Evolutionary conservation across 2,888 invertebrate genomes (phyloP).

Genomic region (Furcula furcula): DNA sequence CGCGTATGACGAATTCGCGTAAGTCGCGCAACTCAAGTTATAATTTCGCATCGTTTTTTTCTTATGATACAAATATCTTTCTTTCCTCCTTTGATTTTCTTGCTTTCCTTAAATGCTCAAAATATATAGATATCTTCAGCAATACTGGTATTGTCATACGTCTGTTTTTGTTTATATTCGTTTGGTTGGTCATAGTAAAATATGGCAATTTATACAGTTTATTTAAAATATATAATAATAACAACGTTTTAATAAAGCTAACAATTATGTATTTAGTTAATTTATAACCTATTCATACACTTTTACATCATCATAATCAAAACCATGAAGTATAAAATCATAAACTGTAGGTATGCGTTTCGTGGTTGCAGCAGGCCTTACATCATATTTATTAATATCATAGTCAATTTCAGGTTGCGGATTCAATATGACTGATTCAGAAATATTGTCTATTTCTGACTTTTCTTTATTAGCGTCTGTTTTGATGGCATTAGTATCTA

Average conservation of each 20-base stretch:
- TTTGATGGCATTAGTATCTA: background rate
- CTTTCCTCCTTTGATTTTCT: no score
- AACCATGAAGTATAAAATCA: constrained; percentile 14
- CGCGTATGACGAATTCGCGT: no score
- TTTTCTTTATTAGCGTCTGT: background rate
- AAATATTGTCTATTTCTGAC: background rate
- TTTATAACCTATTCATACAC: constrained; percentile 13
- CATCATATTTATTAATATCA: constrained; percentile 14
- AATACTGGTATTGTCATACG: no score
- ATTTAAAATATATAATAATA: no score
- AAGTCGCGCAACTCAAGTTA: no score
- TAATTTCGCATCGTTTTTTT: no score
- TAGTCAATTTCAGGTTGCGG: background rate
- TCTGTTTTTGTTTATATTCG: no score
- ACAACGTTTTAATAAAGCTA: background rate
- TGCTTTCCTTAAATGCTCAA: no score
- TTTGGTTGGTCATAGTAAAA: no score
- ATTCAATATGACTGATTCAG: background rate
- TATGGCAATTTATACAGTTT: no score
- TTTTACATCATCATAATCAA: constrained; percentile 12
- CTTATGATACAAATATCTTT: no score
- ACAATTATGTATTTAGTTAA: background rate
- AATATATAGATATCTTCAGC: no score
- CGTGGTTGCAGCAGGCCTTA: constrained; percentile 2
- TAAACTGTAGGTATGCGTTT: constrained; percentile 16